phyloP scores from a whole-genome alignment of 2,888 invertebrate genomes.

The Campoletis raptor region DNA sequence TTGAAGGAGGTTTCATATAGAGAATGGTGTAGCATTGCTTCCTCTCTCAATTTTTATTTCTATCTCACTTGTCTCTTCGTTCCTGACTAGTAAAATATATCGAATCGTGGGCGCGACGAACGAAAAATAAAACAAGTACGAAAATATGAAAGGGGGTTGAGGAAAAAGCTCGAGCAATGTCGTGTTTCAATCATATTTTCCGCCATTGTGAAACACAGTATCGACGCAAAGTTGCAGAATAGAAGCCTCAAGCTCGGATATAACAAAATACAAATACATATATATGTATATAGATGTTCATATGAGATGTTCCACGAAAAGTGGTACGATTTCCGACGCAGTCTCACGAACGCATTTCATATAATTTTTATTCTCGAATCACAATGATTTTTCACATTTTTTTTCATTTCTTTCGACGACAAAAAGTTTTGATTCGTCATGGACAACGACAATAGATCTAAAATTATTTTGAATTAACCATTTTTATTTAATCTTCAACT shows the following conservation, averaged over 20 bases:
- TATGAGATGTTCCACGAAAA: not conserved
- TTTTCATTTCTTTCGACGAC: not conserved
- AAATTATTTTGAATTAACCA: not conserved
- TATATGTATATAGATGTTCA: not conserved
- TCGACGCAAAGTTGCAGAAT: constrained; percentile 69
- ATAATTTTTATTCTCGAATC: not conserved
- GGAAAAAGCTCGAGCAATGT: constrained; percentile 71
- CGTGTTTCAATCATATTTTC: constrained; percentile 76
- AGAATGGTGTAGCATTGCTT: not conserved
- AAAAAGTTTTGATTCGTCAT: not conserved
- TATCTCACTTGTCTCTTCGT: constrained; percentile 1
- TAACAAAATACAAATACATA: not conserved
- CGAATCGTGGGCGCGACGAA: constrained; percentile 37
- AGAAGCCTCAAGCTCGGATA: constrained; percentile 45
- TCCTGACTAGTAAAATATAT: constrained; percentile 37
- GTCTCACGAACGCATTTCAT: not conserved
- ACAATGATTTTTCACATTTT: not conserved
- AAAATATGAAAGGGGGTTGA: constrained; percentile 50
- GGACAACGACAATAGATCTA: too few species aligned
- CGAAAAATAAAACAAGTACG: constrained; percentile 71
- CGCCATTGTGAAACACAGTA: constrained; percentile 72
- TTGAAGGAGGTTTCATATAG: not conserved
- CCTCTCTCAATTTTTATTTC: not conserved
- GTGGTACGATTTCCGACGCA: not conserved
- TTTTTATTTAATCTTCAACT: not conserved